These are phyloP conservation scores for Fregata magnificens DNA, from an alignment of 2,113 vertebrate species.

Conservation along the genomic window DNA sequence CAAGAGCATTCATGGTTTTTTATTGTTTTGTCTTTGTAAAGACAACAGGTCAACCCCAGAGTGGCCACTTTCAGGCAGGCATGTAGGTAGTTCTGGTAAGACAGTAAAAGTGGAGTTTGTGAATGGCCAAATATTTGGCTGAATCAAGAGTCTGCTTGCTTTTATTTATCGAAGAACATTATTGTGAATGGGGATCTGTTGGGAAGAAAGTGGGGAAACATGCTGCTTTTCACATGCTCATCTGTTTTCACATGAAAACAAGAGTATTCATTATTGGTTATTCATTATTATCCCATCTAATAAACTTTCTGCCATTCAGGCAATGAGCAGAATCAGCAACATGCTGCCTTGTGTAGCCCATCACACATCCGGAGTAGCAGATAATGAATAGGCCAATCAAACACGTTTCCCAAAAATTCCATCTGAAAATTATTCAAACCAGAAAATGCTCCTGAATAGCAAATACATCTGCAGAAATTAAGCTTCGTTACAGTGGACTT, in stretches of 20 bases:
- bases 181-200: not conserved
- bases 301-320: constrained; percentile 30
- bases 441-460: not conserved
- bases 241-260: constrained; percentile 8
- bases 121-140: not conserved
- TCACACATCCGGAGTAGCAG: not conserved
- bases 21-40: not conserved
- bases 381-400: constrained; percentile 22
- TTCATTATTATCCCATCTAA: constrained; percentile 36
- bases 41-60: not conserved
- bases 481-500: not conserved
- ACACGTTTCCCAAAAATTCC: not conserved
- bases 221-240: not conserved
- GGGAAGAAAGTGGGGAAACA: not conserved
- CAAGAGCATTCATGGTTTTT: too few species aligned
- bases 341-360: not conserved
- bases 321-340: not conserved
- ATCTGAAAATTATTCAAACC: not conserved
- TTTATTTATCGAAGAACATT: not conserved
- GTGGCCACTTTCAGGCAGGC: not conserved
- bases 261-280: constrained; percentile 31
- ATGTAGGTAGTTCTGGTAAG: not conserved
- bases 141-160: not conserved
- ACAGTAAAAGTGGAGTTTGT: not conserved
- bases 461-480: constrained; percentile 8